Evolutionary conservation across 2,113 vertebrate genomes (phyloP), one percentile per base, ranked within the genome.

Genomic region (Struthio camelus): DNA sequence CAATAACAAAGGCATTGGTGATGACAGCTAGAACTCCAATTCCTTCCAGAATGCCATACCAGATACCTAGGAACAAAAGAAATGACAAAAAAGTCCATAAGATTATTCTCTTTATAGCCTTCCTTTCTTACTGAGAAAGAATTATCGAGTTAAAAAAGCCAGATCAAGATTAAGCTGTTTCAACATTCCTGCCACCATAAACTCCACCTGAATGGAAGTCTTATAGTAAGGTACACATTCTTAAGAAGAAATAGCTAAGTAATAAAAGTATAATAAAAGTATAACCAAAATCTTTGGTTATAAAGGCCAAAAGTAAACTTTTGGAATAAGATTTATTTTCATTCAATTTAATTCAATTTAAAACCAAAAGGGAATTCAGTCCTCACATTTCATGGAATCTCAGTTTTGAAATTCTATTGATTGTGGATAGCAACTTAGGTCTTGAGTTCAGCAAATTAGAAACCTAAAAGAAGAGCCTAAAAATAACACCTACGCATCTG

Each of bases 1-100:
- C 99, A 73, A 99, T 99, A 88, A 99, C 99, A 71, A 99, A 99
- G 38, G 99, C 99, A 59, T 99, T 99, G 83, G 99, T 99, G 97
- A 99, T 99, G 93, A 99, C 99, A 76, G 99, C 99, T 95, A 99
- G 93, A 73, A 99, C 99, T 14, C 99, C 99, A 40, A 99, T 99
- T 83, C 99, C 99, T 97, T 99, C 99, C 18, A 99, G 98, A 93
- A 99, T 99, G 56, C 99, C 99, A 92, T 99, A 99, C 99, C 99
- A 99, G 97, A 99, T 99, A 85, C 99, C 99, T 99, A 96, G 40
- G 10, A 89, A 66, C 14, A 92, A 87, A 75, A 94, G 83, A 53
- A 96, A 80, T 40, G 7, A 92, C 40, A 81, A 76, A 2, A 4
- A 80, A 69, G 6, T 3, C 32, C 32, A 19, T 18, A 34, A 34